Evolutionary conservation across 2,113 vertebrate genomes (phyloP), one percentile per base, ranked within the genome.

Genomic region (Ceyx melanurus): DNA sequence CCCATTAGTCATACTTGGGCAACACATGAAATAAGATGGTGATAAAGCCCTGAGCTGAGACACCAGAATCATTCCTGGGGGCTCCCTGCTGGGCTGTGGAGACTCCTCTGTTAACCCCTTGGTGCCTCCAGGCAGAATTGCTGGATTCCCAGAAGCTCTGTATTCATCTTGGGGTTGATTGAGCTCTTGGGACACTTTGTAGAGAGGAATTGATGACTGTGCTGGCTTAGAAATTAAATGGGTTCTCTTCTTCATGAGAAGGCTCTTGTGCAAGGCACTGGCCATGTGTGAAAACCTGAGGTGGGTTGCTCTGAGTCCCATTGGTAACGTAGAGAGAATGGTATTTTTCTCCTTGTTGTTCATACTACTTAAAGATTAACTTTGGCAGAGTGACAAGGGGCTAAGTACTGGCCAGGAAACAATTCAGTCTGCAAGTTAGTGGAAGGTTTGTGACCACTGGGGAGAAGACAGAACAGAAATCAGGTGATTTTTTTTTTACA

Each of bases 71-170:
- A 8, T 60, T 65, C 46, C 70, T 7, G 7, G 51, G 50, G 70
- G 45, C 81, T 89, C 76, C 4, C 6, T 31, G 54, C 67, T 80
- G 82, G 71, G 58, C 77, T 73, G 65, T 6, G 82, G 50, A 31
- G 61, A 13, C 62, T 81, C 42, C 53, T 37, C 5, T 19, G 13
- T 93, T 94, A 82, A 93, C 87, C 77, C 84, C 46, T 92, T 48
- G 57, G 40, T 81, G 77, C 40, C 65, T 50, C 6, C 45, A 57
- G 35, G 50, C 35, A 28, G 29, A 3, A 17, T 45, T 77, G 65
- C 60, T 77, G 51, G 6, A 0, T 25, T 51, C 37, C 73, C 12
- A 0, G 17, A 12, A 21, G 25, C 22, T 13, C 1, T 2, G 18
- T 13, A 2, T 58, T 64, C 67, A 20, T 9, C 68, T n/a, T 6